Conservation (phyloP, 2,113 vertebrate genomes). For the Pleuronectes platessa region DNA sequence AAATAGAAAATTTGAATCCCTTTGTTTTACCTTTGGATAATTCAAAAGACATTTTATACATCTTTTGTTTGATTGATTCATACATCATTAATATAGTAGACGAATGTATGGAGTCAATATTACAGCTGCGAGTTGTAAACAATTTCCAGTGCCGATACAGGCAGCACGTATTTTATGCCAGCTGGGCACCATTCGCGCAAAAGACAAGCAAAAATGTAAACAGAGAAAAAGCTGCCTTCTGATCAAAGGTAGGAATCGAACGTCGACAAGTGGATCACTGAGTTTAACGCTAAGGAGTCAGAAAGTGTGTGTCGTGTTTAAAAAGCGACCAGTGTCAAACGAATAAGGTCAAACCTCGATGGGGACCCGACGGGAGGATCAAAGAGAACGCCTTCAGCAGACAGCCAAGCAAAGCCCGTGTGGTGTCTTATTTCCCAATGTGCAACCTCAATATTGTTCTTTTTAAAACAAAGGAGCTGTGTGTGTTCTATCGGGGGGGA, state of each 20-base stretch:
- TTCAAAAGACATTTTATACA: background rate
- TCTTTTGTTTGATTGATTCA: slow-evolving; percentile 25
- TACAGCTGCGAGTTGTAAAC: slow-evolving; percentile 85
- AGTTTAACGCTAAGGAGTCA: slow-evolving; percentile 33
- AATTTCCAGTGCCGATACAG: slow-evolving; percentile 84
- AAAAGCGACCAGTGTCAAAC: slow-evolving; percentile 11
- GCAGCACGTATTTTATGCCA: slow-evolving; percentile 53
- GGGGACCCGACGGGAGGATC: background rate
- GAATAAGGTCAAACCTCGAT: slow-evolving; percentile 12
- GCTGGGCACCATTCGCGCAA: slow-evolving; percentile 44
- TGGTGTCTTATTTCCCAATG: background rate
- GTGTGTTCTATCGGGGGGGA: background rate
- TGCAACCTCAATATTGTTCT: slow-evolving; percentile 3
- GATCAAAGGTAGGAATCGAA: slow-evolving; percentile 29
- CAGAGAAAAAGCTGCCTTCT: slow-evolving; percentile 72
- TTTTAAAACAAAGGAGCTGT: background rate
- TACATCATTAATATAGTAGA: slow-evolving; percentile 81
- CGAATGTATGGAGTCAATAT: slow-evolving; percentile 66
- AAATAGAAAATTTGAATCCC: too few species aligned
- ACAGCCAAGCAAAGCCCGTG: slow-evolving; percentile 1
- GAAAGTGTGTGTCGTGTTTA: background rate
- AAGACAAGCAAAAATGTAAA: slow-evolving; percentile 55
- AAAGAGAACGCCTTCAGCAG: background rate
- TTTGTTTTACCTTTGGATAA: slow-evolving; percentile 13
- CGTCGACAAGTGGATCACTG: slow-evolving; percentile 34